Base-by-base conservation (phyloP, 2,113 vertebrate genomes). In the Anseranas semipalmata region DNA sequence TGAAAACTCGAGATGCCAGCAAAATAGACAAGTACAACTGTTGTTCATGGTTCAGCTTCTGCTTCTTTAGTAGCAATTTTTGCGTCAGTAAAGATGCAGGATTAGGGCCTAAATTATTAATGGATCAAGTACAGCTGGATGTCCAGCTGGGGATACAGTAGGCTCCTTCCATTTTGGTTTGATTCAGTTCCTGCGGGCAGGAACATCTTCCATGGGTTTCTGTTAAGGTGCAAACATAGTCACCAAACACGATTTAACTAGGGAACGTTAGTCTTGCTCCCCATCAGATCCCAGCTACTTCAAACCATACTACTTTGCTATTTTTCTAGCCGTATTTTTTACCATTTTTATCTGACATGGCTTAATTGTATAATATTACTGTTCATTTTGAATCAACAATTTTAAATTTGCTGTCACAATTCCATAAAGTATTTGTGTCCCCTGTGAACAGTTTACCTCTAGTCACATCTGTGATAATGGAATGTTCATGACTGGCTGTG, bases 21-120 rank as follows among this genome's bases (percentile, higher is more conserved):
- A 97, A 98, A 79, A 98, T 97, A 13, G 98, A 99, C 73, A 99
- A 97, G 99, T 99, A 98, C 90, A 96, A 55, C 7, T 2, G 0
- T 22, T 85, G 45, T 55, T 96, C 58, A 56, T 84, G 65, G 17
- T 56, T 35, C 62, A 66, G 7, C 0, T 0, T 81, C n/a, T 37
- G 28, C 2, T 6, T 60, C 48, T 87, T 65, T 75, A 2, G 0
- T 7, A 79, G 56, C 14, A 81, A 15, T 58, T 82, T 78, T 68
- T 89, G 10, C 35, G 52, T 58, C 65, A 75, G 33, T 52, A 72
- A 79, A 90, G 48, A 55, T 46, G 19, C 12, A 76, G 52, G 28
- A 79, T 79, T 87, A 87, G 45, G 45, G 46, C 15, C 25, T 82
- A 46, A 66, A 30, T 79, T 60, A 73, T 70, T 81, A 75, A 16